Evolutionary conservation across 2,797 vertebrate genomes (phyloP).

Genomic region (Schizothorax lantsangensis): DNA sequence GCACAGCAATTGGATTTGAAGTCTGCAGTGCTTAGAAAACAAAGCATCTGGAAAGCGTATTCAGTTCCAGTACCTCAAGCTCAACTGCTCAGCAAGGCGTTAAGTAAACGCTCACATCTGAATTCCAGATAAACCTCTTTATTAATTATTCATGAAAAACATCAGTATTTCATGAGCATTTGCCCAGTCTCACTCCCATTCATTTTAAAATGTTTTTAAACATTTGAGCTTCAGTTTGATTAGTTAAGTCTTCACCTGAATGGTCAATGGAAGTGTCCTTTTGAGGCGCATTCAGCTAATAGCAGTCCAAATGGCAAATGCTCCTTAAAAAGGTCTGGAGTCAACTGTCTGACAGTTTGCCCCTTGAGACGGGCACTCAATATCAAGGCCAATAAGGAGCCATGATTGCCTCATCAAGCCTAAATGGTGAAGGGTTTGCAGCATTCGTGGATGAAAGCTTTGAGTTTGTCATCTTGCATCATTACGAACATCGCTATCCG

Average conservation of each 20-base stretch:
- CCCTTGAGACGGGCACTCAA: slow-evolving; percentile 50
- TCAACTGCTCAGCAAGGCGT: slow-evolving; percentile 23
- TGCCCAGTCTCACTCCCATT: slow-evolving; percentile 10
- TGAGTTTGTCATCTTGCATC: slow-evolving; percentile 40
- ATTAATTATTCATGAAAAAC: slow-evolving; percentile 46
- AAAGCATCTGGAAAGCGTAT: slow-evolving; percentile 30
- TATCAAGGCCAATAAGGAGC: slow-evolving; percentile 35
- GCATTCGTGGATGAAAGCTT: slow-evolving; percentile 24
- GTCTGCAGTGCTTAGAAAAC: slow-evolving; percentile 26
- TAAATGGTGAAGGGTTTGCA: slow-evolving; percentile 17
- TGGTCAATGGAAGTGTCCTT: slow-evolving; percentile 26
- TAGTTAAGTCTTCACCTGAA: slow-evolving; percentile 20
- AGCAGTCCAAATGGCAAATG: slow-evolving; percentile 41
- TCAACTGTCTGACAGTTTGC: slow-evolving; percentile 44
- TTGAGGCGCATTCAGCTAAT: slow-evolving; percentile 22
- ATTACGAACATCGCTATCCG: slow-evolving; percentile 36
- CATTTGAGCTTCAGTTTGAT: slow-evolving; percentile 15
- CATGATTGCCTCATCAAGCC: slow-evolving; percentile 53
- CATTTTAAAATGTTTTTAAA: slow-evolving; percentile 20
- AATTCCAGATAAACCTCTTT: slow-evolving; percentile 32
- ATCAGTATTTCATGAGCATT: slow-evolving; percentile 37
- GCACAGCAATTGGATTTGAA: slow-evolving; percentile 2
- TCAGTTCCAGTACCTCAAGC: slow-evolving; percentile 28
- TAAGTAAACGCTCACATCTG: slow-evolving; percentile 10
- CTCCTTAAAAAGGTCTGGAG: slow-evolving; percentile 34